Percentiles rank a stretch among this genome's conserved stretches.
These are phyloP conservation scores for Manis crassicaudata DNA, from an alignment of 2,797 vertebrate genomes.

Conservation along the genomic window DNA sequence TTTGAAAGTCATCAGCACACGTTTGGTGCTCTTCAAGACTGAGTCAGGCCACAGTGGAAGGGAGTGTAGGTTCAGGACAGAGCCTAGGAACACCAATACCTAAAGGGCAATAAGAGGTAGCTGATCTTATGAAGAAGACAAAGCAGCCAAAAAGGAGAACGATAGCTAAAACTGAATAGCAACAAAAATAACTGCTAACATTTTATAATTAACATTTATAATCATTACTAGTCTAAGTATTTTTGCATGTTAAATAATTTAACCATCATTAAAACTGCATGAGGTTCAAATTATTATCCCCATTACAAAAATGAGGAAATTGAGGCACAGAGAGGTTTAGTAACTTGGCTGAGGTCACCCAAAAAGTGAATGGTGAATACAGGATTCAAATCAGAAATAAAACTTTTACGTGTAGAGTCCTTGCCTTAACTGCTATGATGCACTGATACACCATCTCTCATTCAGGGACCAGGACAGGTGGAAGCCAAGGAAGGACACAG, in stretches of 20 bases:
- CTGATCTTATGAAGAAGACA: constrained; percentile 6
- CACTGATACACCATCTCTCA: background rate
- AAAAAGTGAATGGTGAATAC: background rate
- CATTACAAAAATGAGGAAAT: constrained; percentile 24
- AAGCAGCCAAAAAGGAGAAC: background rate
- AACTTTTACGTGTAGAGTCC: background rate
- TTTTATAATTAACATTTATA: background rate
- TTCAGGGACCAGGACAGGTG: background rate
- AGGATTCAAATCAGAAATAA: background rate
- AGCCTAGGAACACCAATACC: background rate
- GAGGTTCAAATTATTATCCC: background rate
- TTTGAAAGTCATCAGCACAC: background rate
- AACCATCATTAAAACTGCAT: background rate
- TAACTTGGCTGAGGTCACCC: background rate
- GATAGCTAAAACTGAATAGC: background rate
- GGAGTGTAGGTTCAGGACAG: background rate
- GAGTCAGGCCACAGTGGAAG: background rate
- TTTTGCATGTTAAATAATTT: background rate
- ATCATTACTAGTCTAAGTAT: background rate
- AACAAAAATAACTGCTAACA: background rate
- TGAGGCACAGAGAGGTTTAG: background rate
- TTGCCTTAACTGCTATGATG: background rate
- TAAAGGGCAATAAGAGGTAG: background rate
- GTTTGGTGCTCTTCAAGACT: background rate
- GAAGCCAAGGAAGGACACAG: background rate